These are phyloP conservation scores for Phaonia tiefii DNA, from an alignment of 2,888 invertebrate genomes.

Conservation along the genomic window DNA sequence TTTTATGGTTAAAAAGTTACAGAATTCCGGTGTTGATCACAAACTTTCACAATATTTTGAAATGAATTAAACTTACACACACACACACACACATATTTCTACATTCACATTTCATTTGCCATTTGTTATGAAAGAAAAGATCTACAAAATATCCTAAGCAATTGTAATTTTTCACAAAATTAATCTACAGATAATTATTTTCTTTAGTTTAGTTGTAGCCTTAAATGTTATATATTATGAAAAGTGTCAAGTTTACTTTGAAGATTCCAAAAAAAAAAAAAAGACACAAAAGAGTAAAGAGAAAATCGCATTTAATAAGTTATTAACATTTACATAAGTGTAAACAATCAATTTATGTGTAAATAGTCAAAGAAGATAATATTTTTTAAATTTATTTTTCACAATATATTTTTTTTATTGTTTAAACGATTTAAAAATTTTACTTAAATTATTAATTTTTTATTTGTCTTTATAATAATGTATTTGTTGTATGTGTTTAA, in stretches of 20 bases:
- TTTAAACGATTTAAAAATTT: background rate
- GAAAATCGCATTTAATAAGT: constrained; percentile 65
- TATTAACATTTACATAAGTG: constrained; percentile 44
- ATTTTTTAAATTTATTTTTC: constrained; percentile 42
- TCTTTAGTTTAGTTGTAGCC: background rate
- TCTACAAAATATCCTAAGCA: constrained; percentile 6
- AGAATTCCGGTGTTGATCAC: too few relatives aligned
- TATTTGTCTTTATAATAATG: constrained; percentile 9
- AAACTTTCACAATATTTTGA: background rate
- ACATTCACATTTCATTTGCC: constrained; percentile 25
- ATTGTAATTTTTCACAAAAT: constrained; percentile 15
- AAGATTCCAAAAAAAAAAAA: constrained; percentile 18
- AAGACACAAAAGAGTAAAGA: background rate
- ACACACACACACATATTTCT: background rate
- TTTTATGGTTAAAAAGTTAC: too few relatives aligned
- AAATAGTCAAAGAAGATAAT: constrained; percentile 66
- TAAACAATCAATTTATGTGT: constrained; percentile 54
- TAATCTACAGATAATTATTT: constrained; percentile 45
- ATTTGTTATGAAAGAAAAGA: constrained; percentile 3
- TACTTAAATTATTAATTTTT: constrained; percentile 10
- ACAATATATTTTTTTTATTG: constrained; percentile 28
- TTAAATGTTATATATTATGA: too few relatives aligned
- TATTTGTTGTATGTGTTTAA: constrained; percentile 40
- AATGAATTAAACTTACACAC: background rate
- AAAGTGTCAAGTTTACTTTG: constrained; percentile 43